Percentiles rank a stretch among this genome's conserved stretches.
Evolutionary conservation across 2,797 vertebrate genomes (phyloP).

Genomic region (Tamandua tetradactyla): DNA sequence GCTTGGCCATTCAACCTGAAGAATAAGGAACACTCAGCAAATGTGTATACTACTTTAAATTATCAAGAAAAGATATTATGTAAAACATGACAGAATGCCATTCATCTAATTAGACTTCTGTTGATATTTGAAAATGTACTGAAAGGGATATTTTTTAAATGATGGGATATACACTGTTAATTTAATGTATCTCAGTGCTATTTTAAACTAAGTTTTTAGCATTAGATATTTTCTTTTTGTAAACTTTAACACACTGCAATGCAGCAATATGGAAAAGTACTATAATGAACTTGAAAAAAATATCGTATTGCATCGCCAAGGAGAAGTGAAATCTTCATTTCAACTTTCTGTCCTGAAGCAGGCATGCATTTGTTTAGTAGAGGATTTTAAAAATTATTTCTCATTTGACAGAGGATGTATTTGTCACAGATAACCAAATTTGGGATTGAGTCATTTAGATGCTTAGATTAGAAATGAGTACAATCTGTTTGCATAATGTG

Average conservation of each 20-base stretch:
- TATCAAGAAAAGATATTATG: neutral
- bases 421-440: neutral
- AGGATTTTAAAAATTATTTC: neutral
- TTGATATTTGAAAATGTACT: neutral
- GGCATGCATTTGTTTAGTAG: neutral
- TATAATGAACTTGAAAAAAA: neutral
- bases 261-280: neutral
- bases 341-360: neutral
- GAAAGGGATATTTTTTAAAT: neutral
- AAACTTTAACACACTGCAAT: neutral
- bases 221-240: neutral
- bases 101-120: neutral
- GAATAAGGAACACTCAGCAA: neutral
- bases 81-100: neutral
- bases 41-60: neutral
- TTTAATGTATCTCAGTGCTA: neutral
- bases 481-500: too few species aligned
- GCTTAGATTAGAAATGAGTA: too few species aligned
- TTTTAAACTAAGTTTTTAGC: neutral
- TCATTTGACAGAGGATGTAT: neutral
- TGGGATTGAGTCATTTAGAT: neutral
- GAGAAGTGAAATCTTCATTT: neutral
- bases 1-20: neutral
- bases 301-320: neutral
- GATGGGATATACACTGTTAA: neutral